These are phyloP conservation scores for Scleropages formosus DNA, from an alignment of 2,797 vertebrate species.

Conservation along the genomic window DNA sequence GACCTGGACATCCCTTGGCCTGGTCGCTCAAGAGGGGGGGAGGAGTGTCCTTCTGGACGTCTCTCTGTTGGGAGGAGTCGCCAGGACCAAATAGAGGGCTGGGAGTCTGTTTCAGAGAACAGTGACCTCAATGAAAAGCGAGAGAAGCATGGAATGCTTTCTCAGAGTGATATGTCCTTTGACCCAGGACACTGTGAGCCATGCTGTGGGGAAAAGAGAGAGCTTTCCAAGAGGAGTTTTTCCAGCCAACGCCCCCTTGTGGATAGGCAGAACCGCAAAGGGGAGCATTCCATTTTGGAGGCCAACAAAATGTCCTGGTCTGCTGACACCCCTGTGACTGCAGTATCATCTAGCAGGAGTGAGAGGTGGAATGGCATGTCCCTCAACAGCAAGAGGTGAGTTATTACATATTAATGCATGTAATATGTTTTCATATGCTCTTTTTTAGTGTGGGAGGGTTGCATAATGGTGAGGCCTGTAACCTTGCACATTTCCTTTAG, in stretches of 20 bases:
- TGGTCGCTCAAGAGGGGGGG: slow-evolving; percentile 68
- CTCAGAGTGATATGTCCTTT: slow-evolving; percentile 61
- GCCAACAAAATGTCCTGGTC: slow-evolving; percentile 73
- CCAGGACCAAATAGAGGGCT: slow-evolving; percentile 83
- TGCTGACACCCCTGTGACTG: slow-evolving; percentile 62
- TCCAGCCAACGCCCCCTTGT: slow-evolving; percentile 90
- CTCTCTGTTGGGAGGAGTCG: slow-evolving; percentile 61
- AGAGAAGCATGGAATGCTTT: slow-evolving; percentile 70
- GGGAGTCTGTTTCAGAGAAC: slow-evolving; percentile 95
- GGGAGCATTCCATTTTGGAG: slow-evolving; percentile 76
- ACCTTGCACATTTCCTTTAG: too few relatives aligned
- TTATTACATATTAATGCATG: slow-evolving; percentile 4
- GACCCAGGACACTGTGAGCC: slow-evolving; percentile 70
- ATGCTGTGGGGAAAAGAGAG: slow-evolving; percentile 81
- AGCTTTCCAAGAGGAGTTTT: slow-evolving; percentile 93
- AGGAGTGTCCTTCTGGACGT: slow-evolving; percentile 64
- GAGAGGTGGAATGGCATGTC: slow-evolving; percentile 81
- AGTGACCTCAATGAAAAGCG: slow-evolving; percentile 89
- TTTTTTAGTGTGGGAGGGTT: too few relatives aligned
- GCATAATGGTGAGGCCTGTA: too few relatives aligned
- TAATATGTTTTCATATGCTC: too few relatives aligned
- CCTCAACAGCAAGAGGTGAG: slow-evolving; percentile 82
- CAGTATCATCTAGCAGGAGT: slow-evolving; percentile 58
- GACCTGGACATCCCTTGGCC: slow-evolving; percentile 80
- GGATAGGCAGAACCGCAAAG: slow-evolving; percentile 91